Evolutionary conservation across 2,888 invertebrate genomes (phyloP).

Genomic region (Zele albiditarsus): DNA sequence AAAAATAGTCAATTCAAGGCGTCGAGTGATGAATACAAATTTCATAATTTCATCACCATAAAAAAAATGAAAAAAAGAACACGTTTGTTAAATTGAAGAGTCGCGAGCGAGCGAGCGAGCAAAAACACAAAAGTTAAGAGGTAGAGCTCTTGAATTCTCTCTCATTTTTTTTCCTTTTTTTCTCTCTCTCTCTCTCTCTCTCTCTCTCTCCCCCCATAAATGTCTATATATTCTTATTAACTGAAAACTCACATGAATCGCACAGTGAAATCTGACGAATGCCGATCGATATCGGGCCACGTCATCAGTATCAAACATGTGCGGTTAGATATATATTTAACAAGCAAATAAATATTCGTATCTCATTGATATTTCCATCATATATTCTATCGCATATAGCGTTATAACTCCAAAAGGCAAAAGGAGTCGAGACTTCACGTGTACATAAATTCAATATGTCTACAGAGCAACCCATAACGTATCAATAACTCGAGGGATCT

Average conservation of each 20-base stretch:
- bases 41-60: slow-evolving; percentile 62
- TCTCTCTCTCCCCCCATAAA: slow-evolving; percentile 53
- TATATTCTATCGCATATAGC: slow-evolving; percentile 25
- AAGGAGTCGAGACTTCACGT: slow-evolving; percentile 30
- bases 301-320: slow-evolving; percentile 43
- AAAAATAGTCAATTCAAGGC: slow-evolving; percentile 51
- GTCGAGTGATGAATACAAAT: slow-evolving; percentile 69
- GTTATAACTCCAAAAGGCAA: slow-evolving; percentile 38
- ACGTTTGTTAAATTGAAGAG: no score
- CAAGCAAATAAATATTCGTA: not conserved
- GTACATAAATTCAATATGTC: slow-evolving; percentile 28
- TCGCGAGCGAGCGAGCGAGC: slow-evolving; percentile 34
- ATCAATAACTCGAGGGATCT: slow-evolving; percentile 57
- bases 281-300: slow-evolving; percentile 63
- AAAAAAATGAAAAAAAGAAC: not conserved
- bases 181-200: slow-evolving; percentile 43
- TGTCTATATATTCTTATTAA: slow-evolving; percentile 67
- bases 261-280: slow-evolving; percentile 64
- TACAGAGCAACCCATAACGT: slow-evolving; percentile 41
- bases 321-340: slow-evolving; percentile 11
- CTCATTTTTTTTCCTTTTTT: slow-evolving; percentile 38
- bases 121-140: slow-evolving; percentile 26
- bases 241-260: slow-evolving; percentile 64
- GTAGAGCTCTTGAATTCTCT: slow-evolving; percentile 41
- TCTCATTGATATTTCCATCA: slow-evolving; percentile 27